These are phyloP conservation scores for Rotaria magnacalcarata DNA, from an alignment of 2,888 invertebrate genomes.

Conservation along the genomic window DNA sequence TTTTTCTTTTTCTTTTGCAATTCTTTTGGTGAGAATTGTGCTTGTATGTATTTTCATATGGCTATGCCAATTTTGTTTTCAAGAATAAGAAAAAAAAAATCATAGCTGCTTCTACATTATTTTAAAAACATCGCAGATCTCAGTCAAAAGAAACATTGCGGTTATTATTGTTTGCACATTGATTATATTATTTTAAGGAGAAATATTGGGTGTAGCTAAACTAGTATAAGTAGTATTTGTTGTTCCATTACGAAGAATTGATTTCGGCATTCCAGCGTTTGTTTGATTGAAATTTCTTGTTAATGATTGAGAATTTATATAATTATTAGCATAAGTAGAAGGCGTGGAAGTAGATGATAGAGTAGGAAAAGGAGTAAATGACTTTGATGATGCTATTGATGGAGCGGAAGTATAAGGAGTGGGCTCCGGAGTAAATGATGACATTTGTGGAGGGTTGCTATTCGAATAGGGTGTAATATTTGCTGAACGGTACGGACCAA, in stretches of 20 bases:
- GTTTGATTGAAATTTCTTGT: background rate
- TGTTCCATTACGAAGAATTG: background rate
- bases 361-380: background rate
- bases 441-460: background rate
- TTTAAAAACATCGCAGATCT: background rate
- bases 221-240: background rate
- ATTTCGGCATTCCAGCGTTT: background rate
- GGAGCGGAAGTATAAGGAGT: background rate
- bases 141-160: background rate
- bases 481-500: background rate
- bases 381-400: background rate
- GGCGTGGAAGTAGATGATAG: background rate
- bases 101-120: background rate
- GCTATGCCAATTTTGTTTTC: background rate
- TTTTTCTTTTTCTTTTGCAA: background rate
- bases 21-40: background rate
- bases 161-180: background rate
- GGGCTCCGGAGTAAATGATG: background rate
- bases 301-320: background rate
- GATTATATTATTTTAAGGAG: background rate
- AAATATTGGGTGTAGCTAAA: background rate
- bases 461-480: background rate
- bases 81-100: background rate
- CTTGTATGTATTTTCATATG: background rate
- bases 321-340: background rate